Evolutionary conservation across 1,140 invertebrate species (phyloP).

Genomic region (Mylabris phalerata): DNA sequence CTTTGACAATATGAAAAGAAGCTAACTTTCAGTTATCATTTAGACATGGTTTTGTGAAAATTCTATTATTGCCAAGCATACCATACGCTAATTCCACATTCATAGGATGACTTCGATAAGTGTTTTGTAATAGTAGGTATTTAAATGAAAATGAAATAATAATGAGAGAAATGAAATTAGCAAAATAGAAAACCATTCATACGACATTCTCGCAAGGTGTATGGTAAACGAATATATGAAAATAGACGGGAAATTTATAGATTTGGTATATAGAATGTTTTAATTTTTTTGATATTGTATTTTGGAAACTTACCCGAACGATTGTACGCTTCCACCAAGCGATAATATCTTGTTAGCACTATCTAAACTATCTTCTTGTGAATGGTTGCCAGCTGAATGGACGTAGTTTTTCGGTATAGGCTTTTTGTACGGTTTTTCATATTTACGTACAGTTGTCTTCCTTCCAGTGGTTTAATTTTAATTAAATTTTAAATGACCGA

Average conservation of each 20-base stretch:
- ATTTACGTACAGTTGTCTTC: slow-evolving; percentile 80
- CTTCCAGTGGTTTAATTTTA: slow-evolving; percentile 50
- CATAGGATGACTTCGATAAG: too few species aligned
- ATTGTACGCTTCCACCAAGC: slow-evolving; percentile 64
- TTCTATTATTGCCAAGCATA: too few species aligned
- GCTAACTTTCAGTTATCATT: too few species aligned
- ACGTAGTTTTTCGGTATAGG: slow-evolving; percentile 66
- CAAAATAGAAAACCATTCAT: slow-evolving; percentile 8
- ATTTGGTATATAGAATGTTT: too few species aligned
- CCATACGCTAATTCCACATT: too few species aligned
- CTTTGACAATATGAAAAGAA: too few species aligned
- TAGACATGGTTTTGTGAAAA: too few species aligned
- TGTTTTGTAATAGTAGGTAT: too few species aligned
- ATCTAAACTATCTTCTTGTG: slow-evolving; percentile 66
- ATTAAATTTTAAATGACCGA: slow-evolving; percentile 20
- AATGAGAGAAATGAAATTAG: background rate
- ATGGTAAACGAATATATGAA: slow-evolving; percentile 3
- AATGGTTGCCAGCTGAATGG: slow-evolving; percentile 59
- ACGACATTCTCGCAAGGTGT: slow-evolving; percentile 5
- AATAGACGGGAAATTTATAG: background rate
- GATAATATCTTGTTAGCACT: slow-evolving; percentile 69
- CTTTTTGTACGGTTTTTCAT: slow-evolving; percentile 81
- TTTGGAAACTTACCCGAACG: slow-evolving; percentile 63
- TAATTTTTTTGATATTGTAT: too few species aligned
- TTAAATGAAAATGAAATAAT: slow-evolving; percentile 7